These are phyloP conservation scores for Homarus americanus DNA, from an alignment of 1,140 invertebrate species.

Conservation along the genomic window DNA sequence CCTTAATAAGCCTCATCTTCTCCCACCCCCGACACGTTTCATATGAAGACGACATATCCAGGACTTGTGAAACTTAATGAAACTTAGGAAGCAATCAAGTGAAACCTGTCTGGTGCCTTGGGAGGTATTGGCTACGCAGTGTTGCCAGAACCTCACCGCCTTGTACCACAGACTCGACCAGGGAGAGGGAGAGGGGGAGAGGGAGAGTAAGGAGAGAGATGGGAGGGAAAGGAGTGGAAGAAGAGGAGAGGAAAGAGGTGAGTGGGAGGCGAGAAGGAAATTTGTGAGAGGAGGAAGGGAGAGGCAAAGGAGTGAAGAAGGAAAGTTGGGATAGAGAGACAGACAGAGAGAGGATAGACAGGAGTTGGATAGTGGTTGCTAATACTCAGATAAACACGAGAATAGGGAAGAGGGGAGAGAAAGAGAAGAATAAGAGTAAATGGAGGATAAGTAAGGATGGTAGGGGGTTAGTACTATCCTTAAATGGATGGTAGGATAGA, in stretches of 20 bases:
- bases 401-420: not conserved
- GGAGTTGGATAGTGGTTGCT: no score
- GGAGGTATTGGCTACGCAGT: conserved; percentile 11
- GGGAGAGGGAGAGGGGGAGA: not conserved
- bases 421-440: not conserved
- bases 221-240: not conserved
- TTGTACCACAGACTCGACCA: not conserved
- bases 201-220: not conserved
- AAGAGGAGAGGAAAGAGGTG: not conserved
- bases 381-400: no score
- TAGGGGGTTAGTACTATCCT: no score
- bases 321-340: not conserved
- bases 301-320: no score
- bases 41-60: conserved; percentile 52
- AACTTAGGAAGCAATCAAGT: conserved; percentile 53
- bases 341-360: not conserved
- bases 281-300: no score
- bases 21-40: conserved; percentile 8
- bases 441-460: not conserved
- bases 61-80: conserved; percentile 60
- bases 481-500: no score
- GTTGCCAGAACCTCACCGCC: not conserved
- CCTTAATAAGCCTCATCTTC: not conserved
- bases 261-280: no score
- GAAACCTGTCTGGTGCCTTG: conserved; percentile 44